Conservation (phyloP, 1,140 invertebrate species). For the Apocrypta bakeri region DNA sequence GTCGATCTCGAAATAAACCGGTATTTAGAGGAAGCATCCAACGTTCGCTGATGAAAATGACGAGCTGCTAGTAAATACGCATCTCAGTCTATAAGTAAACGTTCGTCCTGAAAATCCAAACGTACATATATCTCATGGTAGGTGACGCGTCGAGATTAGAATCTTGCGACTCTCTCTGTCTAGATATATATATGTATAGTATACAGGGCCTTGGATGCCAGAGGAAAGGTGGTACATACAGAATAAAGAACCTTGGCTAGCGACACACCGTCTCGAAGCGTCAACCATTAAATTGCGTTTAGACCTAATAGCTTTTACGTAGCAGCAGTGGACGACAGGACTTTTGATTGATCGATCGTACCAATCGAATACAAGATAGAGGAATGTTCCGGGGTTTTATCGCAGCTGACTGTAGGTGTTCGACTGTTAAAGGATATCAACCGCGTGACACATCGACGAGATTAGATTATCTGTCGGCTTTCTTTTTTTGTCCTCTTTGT, state of each 20-base stretch:
- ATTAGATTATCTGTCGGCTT: constrained; percentile 22
- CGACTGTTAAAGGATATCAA: constrained; percentile 22
- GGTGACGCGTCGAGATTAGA: constrained; percentile 21
- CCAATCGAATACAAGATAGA: constrained; percentile 20
- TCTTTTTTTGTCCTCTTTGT: constrained; percentile 6
- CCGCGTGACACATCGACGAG: constrained; percentile 39
- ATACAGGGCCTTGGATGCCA: not conserved
- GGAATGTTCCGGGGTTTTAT: constrained; percentile 44
- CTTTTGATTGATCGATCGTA: constrained; percentile 48
- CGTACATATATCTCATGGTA: not conserved
- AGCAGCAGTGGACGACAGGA: not conserved
- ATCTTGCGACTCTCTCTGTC: too few species aligned
- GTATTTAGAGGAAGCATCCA: constrained; percentile 35
- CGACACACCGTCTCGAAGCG: constrained; percentile 1
- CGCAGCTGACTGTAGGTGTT: constrained; percentile 39
- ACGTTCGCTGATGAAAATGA: not conserved
- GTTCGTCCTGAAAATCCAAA: not conserved
- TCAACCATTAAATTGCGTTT: constrained; percentile 37
- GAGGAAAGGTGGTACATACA: not conserved
- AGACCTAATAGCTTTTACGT: constrained; percentile 9
- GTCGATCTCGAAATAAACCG: constrained; percentile 32
- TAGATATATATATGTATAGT: too few species aligned
- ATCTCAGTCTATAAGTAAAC: not conserved
- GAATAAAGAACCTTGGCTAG: constrained; percentile 12
- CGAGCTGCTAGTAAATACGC: not conserved